phyloP scores from a whole-genome alignment of 2,888 invertebrate genomes.

The Euproctis similis region DNA sequence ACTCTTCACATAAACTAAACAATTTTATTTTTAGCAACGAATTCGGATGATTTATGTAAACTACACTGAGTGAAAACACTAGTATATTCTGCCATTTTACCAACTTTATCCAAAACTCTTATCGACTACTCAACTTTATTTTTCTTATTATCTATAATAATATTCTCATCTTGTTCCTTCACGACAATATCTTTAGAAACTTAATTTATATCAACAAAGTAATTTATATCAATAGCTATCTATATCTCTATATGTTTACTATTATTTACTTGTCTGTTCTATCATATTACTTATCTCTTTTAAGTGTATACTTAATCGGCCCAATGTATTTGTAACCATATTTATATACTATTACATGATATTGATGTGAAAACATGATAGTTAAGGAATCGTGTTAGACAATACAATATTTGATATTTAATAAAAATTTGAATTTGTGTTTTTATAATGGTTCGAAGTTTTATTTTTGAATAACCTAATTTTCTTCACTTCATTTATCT shows the following conservation, averaged over 20 bases:
- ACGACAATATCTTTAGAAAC: constrained; percentile 41
- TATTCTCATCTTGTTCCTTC: constrained; percentile 71
- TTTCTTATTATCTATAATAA: too few species aligned
- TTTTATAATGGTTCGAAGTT: constrained; percentile 53
- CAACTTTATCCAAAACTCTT: constrained; percentile 14
- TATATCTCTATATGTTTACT: constrained; percentile 12
- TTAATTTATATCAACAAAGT: neutral
- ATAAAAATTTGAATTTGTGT: constrained; percentile 74
- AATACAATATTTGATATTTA: constrained; percentile 76
- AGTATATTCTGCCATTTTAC: neutral
- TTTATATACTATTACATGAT: constrained; percentile 56
- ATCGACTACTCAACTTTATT: constrained; percentile 49
- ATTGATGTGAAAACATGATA: constrained; percentile 74
- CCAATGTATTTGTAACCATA: constrained; percentile 61
- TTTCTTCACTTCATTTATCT: too few species aligned
- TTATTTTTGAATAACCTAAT: too few species aligned
- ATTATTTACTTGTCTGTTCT: constrained; percentile 15
- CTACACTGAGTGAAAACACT: too few species aligned
- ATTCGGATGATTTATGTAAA: too few species aligned
- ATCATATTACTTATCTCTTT: constrained; percentile 12
- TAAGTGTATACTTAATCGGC: constrained; percentile 45
- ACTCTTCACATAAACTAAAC: too few species aligned
- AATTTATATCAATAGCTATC: constrained; percentile 18
- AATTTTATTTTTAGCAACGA: too few species aligned
- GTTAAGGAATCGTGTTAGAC: constrained; percentile 76